Percentiles rank a stretch among this genome's conserved stretches.
These are phyloP conservation scores for Rafetus swinhoei DNA, from an alignment of 2,113 vertebrate genomes.

Conservation along the genomic window DNA sequence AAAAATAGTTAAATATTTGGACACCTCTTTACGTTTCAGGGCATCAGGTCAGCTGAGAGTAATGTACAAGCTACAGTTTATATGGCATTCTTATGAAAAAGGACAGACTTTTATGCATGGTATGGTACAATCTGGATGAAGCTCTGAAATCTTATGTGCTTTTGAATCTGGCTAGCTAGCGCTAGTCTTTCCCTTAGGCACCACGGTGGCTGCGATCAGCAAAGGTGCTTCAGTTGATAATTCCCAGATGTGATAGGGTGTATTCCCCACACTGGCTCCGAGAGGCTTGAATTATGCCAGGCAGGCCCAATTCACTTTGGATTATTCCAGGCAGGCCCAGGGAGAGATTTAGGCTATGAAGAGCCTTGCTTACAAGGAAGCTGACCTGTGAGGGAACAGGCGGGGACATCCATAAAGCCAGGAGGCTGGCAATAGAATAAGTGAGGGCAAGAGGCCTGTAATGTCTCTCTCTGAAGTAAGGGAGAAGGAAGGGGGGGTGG, in stretches of 20 bases:
- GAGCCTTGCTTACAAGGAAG: not conserved
- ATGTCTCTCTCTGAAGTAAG: not conserved
- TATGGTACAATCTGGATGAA: not conserved
- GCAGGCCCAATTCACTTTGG: not conserved
- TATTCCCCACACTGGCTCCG: not conserved
- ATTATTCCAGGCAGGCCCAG: not conserved
- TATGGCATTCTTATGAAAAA: not conserved
- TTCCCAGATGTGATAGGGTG: not conserved
- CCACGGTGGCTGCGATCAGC: not conserved
- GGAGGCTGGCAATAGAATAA: not conserved
- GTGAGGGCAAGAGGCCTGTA: not conserved
- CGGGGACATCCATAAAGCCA: not conserved
- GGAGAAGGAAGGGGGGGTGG: not conserved
- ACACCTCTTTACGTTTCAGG: not conserved
- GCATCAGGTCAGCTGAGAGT: not conserved
- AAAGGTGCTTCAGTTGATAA: not conserved
- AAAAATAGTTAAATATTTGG: not conserved
- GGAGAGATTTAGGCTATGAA: not conserved
- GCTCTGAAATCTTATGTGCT: not conserved
- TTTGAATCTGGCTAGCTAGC: not conserved
- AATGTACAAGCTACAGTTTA: not conserved
- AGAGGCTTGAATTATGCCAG: not conserved
- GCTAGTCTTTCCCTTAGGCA: not conserved
- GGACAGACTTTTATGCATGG: not conserved
- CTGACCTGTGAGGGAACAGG: not conserved